Base-by-base conservation (phyloP, 2,113 vertebrate species). In the Mormyrus iriodes region DNA sequence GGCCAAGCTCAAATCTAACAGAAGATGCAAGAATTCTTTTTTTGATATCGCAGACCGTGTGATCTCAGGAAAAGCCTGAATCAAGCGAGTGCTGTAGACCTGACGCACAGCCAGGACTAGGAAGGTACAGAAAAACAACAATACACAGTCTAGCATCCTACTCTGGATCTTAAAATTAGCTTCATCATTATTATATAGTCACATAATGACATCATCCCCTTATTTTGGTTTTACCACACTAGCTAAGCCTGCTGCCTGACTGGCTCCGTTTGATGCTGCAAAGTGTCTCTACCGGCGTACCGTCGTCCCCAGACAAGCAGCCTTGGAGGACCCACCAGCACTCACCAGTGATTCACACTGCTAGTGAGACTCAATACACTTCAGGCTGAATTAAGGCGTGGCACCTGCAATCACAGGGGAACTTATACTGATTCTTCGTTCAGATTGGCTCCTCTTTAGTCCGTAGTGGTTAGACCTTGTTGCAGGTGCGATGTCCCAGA, bases 361-460 rank as follows among this genome's bases (percentile, higher is more conserved):
- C 90, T 3, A 85, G 87, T n/a, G 17, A 1, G 65, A 88, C 89
- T 84, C 89, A 84, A 51, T 89, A 87, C 86, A 35, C 83, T 90
- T 90, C 65, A 91, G 87, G 21, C 65, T 88, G 44, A 86, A 55
- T 76, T 53, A 35, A 21, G 39, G 85, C 2, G 44, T 12, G 58
- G 12, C 51, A 85, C 39, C 27, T 35, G n/a, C 27, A 53, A 35
- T 12, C 31, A 35, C 27, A 55, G 48, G 61, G 61, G 61, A 69
- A 12, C 12, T 69, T 31, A 69, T 0, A 31, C n/a, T 69, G 61
- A 31, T 13, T 13, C 61, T 69, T 4, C 9, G 10, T 31, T 69
- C 61, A 31, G 27, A 69, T 69, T 69, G 61, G 61, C 61, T 69
- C 61, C n/a, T 69, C 61, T 31, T 69, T 10, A n/a, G 61, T 4